Evolutionary conservation across 2,113 vertebrate genomes (phyloP).

Genomic region (Tachysurus fulvidraco): DNA sequence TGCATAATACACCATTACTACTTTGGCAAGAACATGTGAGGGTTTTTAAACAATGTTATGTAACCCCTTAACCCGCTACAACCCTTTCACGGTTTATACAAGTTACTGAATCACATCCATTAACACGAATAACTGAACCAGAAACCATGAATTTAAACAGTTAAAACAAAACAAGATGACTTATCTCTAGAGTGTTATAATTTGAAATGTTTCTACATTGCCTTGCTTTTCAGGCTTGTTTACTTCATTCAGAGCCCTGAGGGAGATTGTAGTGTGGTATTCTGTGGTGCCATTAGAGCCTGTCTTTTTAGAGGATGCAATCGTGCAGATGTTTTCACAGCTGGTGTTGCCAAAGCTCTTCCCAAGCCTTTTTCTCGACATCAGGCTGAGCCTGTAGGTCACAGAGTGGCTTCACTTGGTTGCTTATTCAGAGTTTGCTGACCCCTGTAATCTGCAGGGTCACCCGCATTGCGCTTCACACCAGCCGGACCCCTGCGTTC

Average conservation of each 20-base stretch:
- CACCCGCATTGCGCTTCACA: constrained; percentile 52
- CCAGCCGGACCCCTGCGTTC: constrained; percentile 30
- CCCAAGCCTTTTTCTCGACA: constrained; percentile 67
- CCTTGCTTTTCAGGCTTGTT: constrained; percentile 32
- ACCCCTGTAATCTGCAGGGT: constrained; percentile 65
- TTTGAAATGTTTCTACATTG: constrained; percentile 48
- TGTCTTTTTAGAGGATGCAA: constrained; percentile 31
- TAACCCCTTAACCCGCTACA: not conserved
- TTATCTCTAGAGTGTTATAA: constrained; percentile 1
- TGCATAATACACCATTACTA: not conserved
- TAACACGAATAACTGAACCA: not conserved
- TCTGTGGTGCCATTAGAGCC: constrained; percentile 49
- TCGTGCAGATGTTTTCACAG: constrained; percentile 53
- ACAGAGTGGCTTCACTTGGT: constrained; percentile 60
- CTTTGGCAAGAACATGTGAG: not conserved
- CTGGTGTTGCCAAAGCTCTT: constrained; percentile 71
- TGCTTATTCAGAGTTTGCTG: constrained; percentile 60
- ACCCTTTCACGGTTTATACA: not conserved
- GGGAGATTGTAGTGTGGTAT: constrained; percentile 60
- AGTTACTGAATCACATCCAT: not conserved
- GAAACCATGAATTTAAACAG: not conserved
- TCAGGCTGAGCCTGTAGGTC: constrained; percentile 63
- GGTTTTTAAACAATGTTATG: not conserved
- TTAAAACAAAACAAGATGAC: not conserved
- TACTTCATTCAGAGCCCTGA: constrained; percentile 50